A percentile compares a stretch with the other conserved stretches of the same genome.
Evolutionary conservation across 2,797 vertebrate species (phyloP).

Genomic region (Vipera latastei): DNA sequence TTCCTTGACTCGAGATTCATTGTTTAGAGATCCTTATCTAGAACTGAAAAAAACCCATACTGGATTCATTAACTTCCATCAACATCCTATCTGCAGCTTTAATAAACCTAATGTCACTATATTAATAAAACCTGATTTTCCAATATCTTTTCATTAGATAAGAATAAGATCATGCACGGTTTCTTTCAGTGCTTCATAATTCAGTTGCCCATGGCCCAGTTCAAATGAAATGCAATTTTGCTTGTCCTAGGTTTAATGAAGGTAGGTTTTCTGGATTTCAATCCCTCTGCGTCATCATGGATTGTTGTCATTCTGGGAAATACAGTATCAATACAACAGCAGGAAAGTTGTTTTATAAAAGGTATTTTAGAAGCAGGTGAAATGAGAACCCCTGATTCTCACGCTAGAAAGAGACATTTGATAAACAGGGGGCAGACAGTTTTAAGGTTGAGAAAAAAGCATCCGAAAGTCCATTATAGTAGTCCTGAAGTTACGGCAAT

Average conservation of each 20-base stretch:
- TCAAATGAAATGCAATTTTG: slow-evolving; percentile 44
- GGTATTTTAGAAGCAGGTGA: not conserved
- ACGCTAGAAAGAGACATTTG: not conserved
- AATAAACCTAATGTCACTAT: slow-evolving; percentile 34
- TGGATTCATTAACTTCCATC: not conserved
- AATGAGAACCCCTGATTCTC: not conserved
- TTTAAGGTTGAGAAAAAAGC: not conserved
- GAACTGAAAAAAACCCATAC: not conserved
- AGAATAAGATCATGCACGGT: slow-evolving; percentile 39
- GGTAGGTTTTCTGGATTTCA: slow-evolving; percentile 1
- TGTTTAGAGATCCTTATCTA: not conserved
- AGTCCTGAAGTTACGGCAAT: not conserved
- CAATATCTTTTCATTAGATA: slow-evolving; percentile 40
- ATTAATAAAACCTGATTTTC: slow-evolving; percentile 35
- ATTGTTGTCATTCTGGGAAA: not conserved
- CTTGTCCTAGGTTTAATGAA: not conserved
- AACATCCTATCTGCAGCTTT: not conserved
- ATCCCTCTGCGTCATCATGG: not conserved
- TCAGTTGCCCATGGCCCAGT: slow-evolving; percentile 54
- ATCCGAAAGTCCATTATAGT: not conserved
- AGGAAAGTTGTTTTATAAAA: not conserved
- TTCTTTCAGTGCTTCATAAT: slow-evolving; percentile 58
- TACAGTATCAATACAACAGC: not conserved
- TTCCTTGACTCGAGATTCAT: not conserved
- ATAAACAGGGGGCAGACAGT: not conserved